Base-by-base conservation (phyloP, 1,140 invertebrate genomes). In the Drosophila setifemur region DNA sequence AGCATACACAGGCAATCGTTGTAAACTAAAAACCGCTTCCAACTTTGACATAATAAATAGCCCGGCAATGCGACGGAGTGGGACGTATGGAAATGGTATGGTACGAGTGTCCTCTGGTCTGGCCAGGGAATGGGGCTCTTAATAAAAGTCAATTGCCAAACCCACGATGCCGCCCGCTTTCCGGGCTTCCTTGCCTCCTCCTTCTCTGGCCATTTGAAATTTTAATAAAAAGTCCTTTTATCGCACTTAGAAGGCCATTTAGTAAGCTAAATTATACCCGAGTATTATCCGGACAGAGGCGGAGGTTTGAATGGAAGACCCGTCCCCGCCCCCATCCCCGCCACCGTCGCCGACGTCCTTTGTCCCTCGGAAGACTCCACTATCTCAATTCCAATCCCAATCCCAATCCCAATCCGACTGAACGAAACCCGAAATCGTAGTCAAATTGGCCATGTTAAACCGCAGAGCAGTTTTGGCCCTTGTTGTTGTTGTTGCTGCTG, bases 391-490 rank as follows among this genome's bases (percentile, higher is more conserved):
- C 49, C 72, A 67, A 66, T 52, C 35, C 49, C 72, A 67, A 67
- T 72, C 39, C 50, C 25, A 44, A 48, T 57, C 31, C 48, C 26
- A 57, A 63, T 42, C 35, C 45, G 33, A 37, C 14, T 37, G n/a
- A 45, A 47, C 55, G 26, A 54, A 74, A 72, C 54, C 47, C 75
- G 42, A 85, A 85, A 83, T 83, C 78, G 74, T 77, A 83, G 74
- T 85, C 79, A 83, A 83, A 83, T 83, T 83, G 78, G 79, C 74
- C 78, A 83, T 83, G 78, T 85, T 85, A 79, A 82, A 85, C 78
- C 79, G 70, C 78, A 83, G 70, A 79, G 61, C 45, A 68, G 69
- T 83, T 83, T 69, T 48, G 69, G 63, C 72, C 54, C n/a, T n/a
- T n/a, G n/a, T n/a, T n/a, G n/a, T n/a, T n/a, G n/a, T n/a, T n/a